Evolutionary conservation across 2,113 vertebrate genomes (phyloP), one percentile per base, ranked within the genome.

Genomic region (Amphiprion ocellaris): DNA sequence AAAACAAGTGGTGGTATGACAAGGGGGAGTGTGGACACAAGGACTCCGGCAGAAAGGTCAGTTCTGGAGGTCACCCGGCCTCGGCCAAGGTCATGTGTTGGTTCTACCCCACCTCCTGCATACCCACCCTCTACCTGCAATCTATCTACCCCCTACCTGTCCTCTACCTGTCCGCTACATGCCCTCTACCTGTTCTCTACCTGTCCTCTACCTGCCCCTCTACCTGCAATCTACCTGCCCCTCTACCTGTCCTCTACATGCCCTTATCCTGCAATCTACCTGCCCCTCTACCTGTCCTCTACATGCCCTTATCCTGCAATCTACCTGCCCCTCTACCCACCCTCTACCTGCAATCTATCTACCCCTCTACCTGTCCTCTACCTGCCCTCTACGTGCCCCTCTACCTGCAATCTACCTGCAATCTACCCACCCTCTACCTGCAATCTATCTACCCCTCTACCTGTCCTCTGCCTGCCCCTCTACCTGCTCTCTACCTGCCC

Each of bases 1-100:
- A 99, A 98, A 99, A 84, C 98, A 99, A 97, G 97, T 99, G 98
- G 98, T 99, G 98, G 98, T 99, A 99, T 97, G 98, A 98, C 98
- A 99, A 99, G 62, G 98, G 98, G 28, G 96, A 99, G 94, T 99
- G 98, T 97, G 98, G 98, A 97, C 85, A 75, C 97, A 99, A 98
- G 95, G 98, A 99, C 96, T 98, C 97, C 96, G 97, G 96, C 96
- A 98, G 98, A 97, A 99, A 99, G 98, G 98, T 99, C 96, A 99
- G 98, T 99, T 96, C 86, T 89, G 62, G 93, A 86, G 87, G 86
- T 73, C 24, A 24, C 55, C 69, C 16, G 46, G 63, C 74, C 79
- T 76, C 62, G 59, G 62, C 82, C 61, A 28, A 61, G 60, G 50
- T 87, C 75, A 70, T 86, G 77, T 92, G 83, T 79, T 94, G 90